Evolutionary conservation across 1,140 invertebrate species (phyloP).

Genomic region (Zaprionus kolodkinae): DNA sequence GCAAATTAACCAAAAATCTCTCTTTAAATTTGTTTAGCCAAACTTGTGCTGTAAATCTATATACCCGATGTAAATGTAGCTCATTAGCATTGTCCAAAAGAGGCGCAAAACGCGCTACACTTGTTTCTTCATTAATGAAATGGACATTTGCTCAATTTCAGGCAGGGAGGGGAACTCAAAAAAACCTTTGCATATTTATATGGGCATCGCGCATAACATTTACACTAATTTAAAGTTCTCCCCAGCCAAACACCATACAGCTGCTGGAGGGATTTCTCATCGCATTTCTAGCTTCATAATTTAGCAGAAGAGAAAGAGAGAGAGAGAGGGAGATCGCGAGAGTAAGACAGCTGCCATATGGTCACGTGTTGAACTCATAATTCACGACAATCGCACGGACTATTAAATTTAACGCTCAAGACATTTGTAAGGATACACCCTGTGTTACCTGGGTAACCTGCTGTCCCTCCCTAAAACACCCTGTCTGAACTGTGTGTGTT

Average conservation of each 20-base stretch:
- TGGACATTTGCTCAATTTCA: slow-evolving; percentile 15
- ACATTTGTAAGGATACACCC: slow-evolving; percentile 53
- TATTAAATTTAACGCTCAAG: slow-evolving; percentile 55
- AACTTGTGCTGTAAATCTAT: background rate
- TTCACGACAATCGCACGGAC: slow-evolving; percentile 60
- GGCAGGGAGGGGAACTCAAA: background rate
- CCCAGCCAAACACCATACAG: background rate
- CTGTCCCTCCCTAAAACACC: background rate
- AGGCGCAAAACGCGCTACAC: slow-evolving; percentile 29
- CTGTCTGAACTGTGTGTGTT: slow-evolving; percentile 5
- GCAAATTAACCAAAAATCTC: too few species aligned
- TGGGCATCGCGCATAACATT: slow-evolving; percentile 44
- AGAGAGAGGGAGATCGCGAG: slow-evolving; percentile 3
- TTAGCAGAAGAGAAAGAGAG: slow-evolving; percentile 5
- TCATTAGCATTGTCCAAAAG: background rate
- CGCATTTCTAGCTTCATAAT: slow-evolving; percentile 57
- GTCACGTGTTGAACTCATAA: slow-evolving; percentile 74
- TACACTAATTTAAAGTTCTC: slow-evolving; percentile 66
- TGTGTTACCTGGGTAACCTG: background rate
- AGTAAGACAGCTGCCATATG: slow-evolving; percentile 55
- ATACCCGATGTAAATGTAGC: background rate
- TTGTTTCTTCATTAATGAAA: slow-evolving; percentile 66
- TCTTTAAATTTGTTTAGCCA: too few species aligned
- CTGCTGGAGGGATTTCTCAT: slow-evolving; percentile 43
- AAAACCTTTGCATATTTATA: slow-evolving; percentile 71